Conservation (phyloP, 2,888 invertebrate genomes). For the Anticlea derivata region DNA sequence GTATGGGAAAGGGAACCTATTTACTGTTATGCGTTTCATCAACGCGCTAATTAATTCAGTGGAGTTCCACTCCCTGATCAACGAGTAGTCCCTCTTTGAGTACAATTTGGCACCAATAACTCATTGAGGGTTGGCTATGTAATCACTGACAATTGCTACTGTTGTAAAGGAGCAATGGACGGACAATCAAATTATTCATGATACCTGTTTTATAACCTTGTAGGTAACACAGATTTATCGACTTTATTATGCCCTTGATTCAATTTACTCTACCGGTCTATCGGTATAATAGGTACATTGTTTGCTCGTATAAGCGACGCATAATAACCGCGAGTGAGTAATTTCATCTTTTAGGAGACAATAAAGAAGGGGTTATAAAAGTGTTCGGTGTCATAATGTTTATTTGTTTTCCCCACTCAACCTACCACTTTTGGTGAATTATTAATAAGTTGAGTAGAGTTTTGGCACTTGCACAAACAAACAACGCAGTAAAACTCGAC, state of each 20-base stretch:
- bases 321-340: constrained; percentile 20
- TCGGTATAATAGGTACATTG: constrained; percentile 15
- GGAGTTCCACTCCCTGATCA: constrained; percentile 21
- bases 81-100: constrained; percentile 30
- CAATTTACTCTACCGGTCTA: constrained; percentile 32
- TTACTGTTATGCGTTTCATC: constrained; percentile 36
- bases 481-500: constrained; percentile 20
- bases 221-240: constrained; percentile 40
- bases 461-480: constrained; percentile 22
- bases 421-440: constrained; percentile 16
- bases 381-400: constrained; percentile 17
- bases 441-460: constrained; percentile 20
- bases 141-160: constrained; percentile 33
- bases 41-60: constrained; percentile 32
- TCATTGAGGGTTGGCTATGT: constrained; percentile 36
- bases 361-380: constrained; percentile 24
- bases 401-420: constrained; percentile 18
- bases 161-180: constrained; percentile 26
- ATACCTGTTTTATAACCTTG: constrained; percentile 37
- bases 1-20: constrained; percentile 32
- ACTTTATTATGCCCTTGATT: constrained; percentile 34
- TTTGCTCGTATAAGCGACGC: constrained; percentile 12
- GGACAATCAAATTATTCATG: constrained; percentile 36
- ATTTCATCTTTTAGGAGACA: constrained; percentile 19
- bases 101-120: constrained; percentile 34